phyloP scores from a whole-genome alignment of 2,797 vertebrate species.

The Sardinella longiceps region DNA sequence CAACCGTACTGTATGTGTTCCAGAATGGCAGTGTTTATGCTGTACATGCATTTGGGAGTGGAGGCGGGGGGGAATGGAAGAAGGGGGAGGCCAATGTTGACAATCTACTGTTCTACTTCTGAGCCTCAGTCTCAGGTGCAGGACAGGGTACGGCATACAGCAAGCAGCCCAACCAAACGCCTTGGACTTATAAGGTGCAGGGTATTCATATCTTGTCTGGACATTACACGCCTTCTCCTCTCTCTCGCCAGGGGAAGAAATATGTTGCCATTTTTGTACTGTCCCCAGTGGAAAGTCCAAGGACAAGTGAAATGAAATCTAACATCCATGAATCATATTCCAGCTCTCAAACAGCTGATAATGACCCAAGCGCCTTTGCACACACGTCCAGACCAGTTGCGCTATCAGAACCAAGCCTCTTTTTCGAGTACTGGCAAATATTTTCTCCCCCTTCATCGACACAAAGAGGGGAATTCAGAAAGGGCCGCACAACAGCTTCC shows the following conservation, averaged over 20 bases:
- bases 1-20: background rate
- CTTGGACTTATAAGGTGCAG: conserved; percentile 11
- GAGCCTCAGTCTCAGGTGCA: background rate
- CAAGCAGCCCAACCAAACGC: background rate
- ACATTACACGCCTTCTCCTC: conserved; percentile 7
- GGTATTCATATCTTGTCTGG: conserved; percentile 22
- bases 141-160: background rate
- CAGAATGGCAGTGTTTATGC: background rate
- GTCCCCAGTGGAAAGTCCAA: conserved; percentile 35
- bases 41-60: background rate
- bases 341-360: conserved; percentile 37
- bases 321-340: conserved; percentile 43
- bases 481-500: background rate
- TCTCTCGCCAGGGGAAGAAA: conserved; percentile 34
- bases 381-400: background rate
- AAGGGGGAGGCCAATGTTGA: background rate
- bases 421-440: background rate
- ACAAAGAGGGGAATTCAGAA: conserved; percentile 23
- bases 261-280: conserved; percentile 48
- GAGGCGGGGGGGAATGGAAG: background rate
- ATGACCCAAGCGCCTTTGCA: conserved; percentile 5
- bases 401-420: background rate
- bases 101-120: background rate
- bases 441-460: background rate
- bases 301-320: conserved; percentile 48